These are phyloP conservation scores for Hippocampus kuda DNA, from an alignment of 2,797 vertebrate species.

Conservation along the genomic window DNA sequence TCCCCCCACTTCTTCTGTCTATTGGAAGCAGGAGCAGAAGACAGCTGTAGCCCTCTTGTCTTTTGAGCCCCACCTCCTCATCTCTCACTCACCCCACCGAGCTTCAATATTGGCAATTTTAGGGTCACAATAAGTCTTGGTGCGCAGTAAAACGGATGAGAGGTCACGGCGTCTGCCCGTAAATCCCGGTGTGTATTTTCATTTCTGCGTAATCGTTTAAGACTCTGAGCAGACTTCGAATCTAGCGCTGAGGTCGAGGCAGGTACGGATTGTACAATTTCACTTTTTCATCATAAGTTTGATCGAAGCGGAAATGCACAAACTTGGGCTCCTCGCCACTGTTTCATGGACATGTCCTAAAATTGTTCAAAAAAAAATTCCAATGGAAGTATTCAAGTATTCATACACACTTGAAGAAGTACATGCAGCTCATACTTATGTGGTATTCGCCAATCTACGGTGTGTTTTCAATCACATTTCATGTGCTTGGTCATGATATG, in stretches of 20 bases:
- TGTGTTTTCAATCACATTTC: no score
- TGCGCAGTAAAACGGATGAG: conserved; percentile 59
- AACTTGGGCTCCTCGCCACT: no score
- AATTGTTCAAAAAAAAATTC: no score
- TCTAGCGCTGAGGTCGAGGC: conserved; percentile 44
- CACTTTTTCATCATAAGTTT: conserved; percentile 8
- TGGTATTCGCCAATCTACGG: no score
- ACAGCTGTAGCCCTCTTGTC: conserved; percentile 55
- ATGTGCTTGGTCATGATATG: no score
- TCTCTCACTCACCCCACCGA: conserved; percentile 51
- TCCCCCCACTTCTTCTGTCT: conserved; percentile 52
- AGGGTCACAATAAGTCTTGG: conserved; percentile 59
- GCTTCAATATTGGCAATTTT: conserved; percentile 62
- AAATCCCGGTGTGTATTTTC: conserved; percentile 57
- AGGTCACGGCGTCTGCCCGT: conserved; percentile 49
- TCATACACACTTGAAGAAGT: no score
- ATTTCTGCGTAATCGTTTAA: conserved; percentile 58
- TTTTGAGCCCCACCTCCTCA: conserved; percentile 24
- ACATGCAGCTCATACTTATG: no score
- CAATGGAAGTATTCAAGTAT: no score
- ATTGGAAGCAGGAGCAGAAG: conserved; percentile 50
- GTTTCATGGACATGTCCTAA: no score
- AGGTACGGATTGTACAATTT: conserved; percentile 36
- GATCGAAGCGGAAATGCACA: no score
- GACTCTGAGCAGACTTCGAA: conserved; percentile 47